A percentile compares a stretch with the other conserved stretches of the same genome.
Conservation (phyloP, 2,797 vertebrate genomes). For the Acrocephalus scirpaceus region DNA sequence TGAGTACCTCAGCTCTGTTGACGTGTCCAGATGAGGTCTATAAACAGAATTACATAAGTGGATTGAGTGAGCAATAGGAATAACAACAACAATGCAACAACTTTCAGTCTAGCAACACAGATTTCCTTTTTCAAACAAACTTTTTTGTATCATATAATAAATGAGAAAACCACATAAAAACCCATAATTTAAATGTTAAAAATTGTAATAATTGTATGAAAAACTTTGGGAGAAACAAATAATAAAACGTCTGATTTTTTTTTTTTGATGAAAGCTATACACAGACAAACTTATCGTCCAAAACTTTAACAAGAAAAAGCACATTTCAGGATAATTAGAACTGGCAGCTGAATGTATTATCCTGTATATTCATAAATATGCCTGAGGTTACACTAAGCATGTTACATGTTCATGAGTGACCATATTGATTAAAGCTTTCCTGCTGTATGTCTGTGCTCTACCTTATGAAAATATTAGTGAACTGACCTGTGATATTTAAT, state of each 20-base stretch:
- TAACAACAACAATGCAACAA: neutral
- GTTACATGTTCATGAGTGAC: neutral
- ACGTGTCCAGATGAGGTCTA: slow-evolving; percentile 93
- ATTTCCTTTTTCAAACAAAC: neutral
- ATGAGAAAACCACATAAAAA: neutral
- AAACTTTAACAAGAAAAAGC: neutral
- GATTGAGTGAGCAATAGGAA: neutral
- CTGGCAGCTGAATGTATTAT: neutral
- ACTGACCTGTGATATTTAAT: neutral
- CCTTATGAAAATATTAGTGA: neutral
- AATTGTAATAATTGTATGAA: neutral
- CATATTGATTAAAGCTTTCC: neutral
- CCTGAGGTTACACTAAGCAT: neutral
- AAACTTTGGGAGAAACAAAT: neutral
- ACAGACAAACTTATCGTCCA: neutral
- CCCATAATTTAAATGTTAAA: neutral
- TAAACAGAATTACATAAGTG: neutral
- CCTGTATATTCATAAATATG: neutral
- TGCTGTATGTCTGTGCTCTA: neutral
- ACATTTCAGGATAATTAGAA: neutral
- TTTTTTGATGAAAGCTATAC: neutral
- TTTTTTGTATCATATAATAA: neutral
- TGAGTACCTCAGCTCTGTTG: slow-evolving; percentile 91
- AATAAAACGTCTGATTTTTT: neutral
- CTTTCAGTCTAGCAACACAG: neutral